Evolutionary conservation across 2,888 invertebrate species (phyloP), one percentile per base, ranked within the genome.

Genomic region (Eupithecia tripunctaria): DNA sequence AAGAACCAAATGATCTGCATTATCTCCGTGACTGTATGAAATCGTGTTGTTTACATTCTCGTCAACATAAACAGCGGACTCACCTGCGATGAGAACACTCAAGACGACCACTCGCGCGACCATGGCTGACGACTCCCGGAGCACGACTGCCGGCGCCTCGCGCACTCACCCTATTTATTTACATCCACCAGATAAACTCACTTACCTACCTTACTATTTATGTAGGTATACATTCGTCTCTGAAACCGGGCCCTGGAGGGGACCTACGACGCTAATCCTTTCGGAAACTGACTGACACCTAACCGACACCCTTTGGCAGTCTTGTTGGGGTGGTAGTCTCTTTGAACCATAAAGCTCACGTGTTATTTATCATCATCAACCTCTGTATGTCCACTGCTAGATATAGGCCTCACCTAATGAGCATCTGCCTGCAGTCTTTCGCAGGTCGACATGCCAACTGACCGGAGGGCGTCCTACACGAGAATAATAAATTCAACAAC

Each of bases 151-250:
- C 38, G 67, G 14, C 68, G 63, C 51, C 38, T 18, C 38, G 14
- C 6, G 36, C 38, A 62, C 67, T 25, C 60, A 1, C 60, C 67
- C 63, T 72, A 67, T 75, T 72, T 75, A 72, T 63, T 63, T 63
- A 63, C 63, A 21, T 36, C 62, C 27, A 5, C 18, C 62, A 27
- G 62, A 62, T 62, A 62, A 59, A 60, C 60, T 29, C 6, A 15
- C 29, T 29, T 29, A 15, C 18, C 15, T 60, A 60, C 60, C 25
- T 27, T 15, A 51, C 1, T 21, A 51, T 21, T 25, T 12, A 14
- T 25, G 25, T 21, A 14, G 12, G 25, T 21, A 25, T 4, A 12
- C 56, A 56, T 56, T 25, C 25, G 56, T 56, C 56, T 25, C 56
- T 56, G 25, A 25, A 25, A 7, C 56, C 51, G 12, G 51, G 51